A percentile compares a stretch with the other conserved stretches of the same genome.
phyloP scores from a whole-genome alignment of 2,113 vertebrate genomes.

The Etheostoma cragini region DNA sequence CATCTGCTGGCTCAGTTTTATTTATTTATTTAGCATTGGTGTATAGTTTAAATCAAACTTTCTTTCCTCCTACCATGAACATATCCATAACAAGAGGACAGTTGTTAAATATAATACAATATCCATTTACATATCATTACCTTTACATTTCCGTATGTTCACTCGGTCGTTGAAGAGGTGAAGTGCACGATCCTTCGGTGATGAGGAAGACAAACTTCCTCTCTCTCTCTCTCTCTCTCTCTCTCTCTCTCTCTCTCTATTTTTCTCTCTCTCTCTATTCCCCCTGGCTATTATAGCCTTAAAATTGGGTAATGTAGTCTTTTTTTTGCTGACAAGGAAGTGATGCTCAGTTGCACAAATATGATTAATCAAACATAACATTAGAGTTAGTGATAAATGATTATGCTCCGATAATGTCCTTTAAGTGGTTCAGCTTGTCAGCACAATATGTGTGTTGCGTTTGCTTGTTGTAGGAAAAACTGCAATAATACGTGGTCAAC shows the following conservation, averaged over 20 bases:
- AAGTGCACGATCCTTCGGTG: slow-evolving; percentile 35
- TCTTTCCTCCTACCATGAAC: not conserved
- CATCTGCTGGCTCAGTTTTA: not conserved
- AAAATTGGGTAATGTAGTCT: not conserved
- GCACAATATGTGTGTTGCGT: not conserved
- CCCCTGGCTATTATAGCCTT: not conserved
- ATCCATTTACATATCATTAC: slow-evolving; percentile 45
- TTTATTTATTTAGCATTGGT: not conserved
- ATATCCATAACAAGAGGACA: not conserved
- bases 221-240: slow-evolving; percentile 36
- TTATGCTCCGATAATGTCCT: not conserved
- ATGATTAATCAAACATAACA: slow-evolving; percentile 15
- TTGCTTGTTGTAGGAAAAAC: not conserved
- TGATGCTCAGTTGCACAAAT: not conserved
- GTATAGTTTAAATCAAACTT: slow-evolving; percentile 8
- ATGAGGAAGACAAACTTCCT: slow-evolving; percentile 69
- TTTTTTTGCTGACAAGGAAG: not conserved
- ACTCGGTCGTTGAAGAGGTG: slow-evolving; percentile 30
- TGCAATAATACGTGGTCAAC: not conserved
- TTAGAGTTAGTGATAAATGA: not conserved
- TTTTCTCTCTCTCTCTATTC: slow-evolving; percentile 10
- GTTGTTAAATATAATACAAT: not conserved
- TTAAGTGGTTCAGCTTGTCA: not conserved
- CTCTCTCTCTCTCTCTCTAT: slow-evolving; percentile 1
- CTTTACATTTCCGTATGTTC: slow-evolving; percentile 63